phyloP scores from a whole-genome alignment of 2,888 invertebrate genomes.

The Alloplasta piceator region DNA sequence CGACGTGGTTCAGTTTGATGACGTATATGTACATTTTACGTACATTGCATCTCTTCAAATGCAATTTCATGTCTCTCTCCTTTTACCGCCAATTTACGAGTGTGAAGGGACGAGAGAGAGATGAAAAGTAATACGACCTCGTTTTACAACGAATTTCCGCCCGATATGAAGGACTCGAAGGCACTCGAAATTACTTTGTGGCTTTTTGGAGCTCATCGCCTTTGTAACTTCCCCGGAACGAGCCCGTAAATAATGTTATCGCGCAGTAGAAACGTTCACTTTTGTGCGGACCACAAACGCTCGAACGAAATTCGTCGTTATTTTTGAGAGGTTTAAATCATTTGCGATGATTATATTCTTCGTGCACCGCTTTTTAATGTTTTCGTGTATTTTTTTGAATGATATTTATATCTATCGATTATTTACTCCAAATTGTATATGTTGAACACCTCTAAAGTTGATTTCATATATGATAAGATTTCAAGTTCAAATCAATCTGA shows the following conservation, averaged over 20 bases:
- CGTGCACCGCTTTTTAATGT: too few relatives aligned
- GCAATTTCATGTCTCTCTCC: slow-evolving; percentile 24
- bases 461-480: too few relatives aligned
- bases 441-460: too few relatives aligned
- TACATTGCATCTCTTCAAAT: slow-evolving; percentile 39
- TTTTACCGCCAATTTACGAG: background rate
- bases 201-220: slow-evolving; percentile 34
- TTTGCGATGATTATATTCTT: too few relatives aligned
- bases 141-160: slow-evolving; percentile 56
- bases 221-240: slow-evolving; percentile 23
- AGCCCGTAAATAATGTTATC: background rate
- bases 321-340: too few relatives aligned
- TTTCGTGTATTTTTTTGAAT: too few relatives aligned
- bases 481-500: too few relatives aligned
- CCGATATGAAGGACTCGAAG: slow-evolving; percentile 31
- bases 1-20: slow-evolving; percentile 14
- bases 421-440: too few relatives aligned
- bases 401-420: too few relatives aligned
- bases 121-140: slow-evolving; percentile 40
- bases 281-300: background rate
- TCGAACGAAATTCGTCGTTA: slow-evolving; percentile 23
- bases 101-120: background rate
- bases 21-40: slow-evolving; percentile 22
- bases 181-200: slow-evolving; percentile 41
- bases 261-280: slow-evolving; percentile 20